Base-by-base conservation (phyloP, 2,888 invertebrate genomes). In the Prosopocoilus inquinatus region DNA sequence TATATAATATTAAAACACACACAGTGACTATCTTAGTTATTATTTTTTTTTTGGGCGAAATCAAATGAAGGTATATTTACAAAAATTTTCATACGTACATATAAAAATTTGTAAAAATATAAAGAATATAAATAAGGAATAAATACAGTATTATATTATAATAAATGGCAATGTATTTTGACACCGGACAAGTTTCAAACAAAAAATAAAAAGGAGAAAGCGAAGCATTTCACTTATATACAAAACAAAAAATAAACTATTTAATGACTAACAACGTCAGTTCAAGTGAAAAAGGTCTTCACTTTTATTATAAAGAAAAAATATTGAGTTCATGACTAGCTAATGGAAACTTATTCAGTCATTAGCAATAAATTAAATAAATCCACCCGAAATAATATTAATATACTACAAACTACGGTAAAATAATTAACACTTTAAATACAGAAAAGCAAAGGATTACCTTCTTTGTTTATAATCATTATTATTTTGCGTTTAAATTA, bases 41-140 rank as follows among this genome's bases (percentile, higher is more conserved):
- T 28, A 5, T 28, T 28, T 28, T 20, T 28, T 41, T 41, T 36
- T 41, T 41, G 9, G 41, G 41, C 41, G 16, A 41, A 41, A 41
- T 28, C 20, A 28, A 28, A 28, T 7, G 20, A 28, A 28, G 20
- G 16, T 41, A 41, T 50, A 53, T 53, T 47, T 53, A 53, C 53
- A 53, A 48, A 33, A 36, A 47, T 45, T 46, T 51, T 51, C 45
- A 51, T 32, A 20, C 13, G 9, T 46, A 45, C 16, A 48, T 15
- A 47, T 48, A 47, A 48, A 47, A 47, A 53, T 47, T 36, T 33
- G 28, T 28, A 16, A 43, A 33, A 46, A 35, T 53, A 43, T 41
- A 34, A 32, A 46, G 46, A 38, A 53, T 53, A 53, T 53, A 53
- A 53, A 53, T 53, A 47, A 53, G 48, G 15, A 53, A 53, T 53